Evolutionary conservation across 1,140 invertebrate species (phyloP).

Genomic region (Drosophila kohkoa): DNA sequence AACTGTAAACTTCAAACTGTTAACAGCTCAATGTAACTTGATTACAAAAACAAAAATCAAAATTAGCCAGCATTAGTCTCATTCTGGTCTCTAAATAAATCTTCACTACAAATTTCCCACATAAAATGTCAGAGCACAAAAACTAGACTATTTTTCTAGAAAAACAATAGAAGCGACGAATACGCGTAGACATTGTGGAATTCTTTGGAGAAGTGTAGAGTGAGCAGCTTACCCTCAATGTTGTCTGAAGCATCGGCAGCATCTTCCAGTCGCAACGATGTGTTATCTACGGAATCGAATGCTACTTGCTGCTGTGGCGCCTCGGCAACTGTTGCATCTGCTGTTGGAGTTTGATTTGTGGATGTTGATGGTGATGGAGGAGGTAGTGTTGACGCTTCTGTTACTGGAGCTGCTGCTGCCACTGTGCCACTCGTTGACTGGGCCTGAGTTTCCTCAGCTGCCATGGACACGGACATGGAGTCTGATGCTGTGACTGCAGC

Average conservation of each 20-base stretch:
- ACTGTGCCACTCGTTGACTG: slow-evolving; percentile 30
- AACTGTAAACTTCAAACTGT: no score
- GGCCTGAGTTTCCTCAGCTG: neutral
- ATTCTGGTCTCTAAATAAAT: slow-evolving; percentile 22
- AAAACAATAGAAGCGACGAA: slow-evolving; percentile 9
- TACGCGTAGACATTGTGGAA: neutral
- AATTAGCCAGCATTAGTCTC: slow-evolving; percentile 13
- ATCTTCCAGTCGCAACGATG: slow-evolving; percentile 13
- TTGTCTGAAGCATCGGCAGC: slow-evolving; percentile 66
- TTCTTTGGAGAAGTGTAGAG: neutral
- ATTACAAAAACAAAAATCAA: slow-evolving; percentile 2
- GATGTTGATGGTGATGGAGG: neutral
- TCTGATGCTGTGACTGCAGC: slow-evolving; percentile 1
- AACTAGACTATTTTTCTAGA: neutral
- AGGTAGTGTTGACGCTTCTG: neutral
- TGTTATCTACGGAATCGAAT: slow-evolving; percentile 11
- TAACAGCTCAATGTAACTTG: neutral
- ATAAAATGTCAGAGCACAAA: slow-evolving; percentile 33
- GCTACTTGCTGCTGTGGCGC: slow-evolving; percentile 6
- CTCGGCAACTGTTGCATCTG: slow-evolving; percentile 16
- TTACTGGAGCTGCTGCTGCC: slow-evolving; percentile 1
- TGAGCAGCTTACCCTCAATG: slow-evolving; percentile 67
- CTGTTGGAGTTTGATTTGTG: slow-evolving; percentile 5
- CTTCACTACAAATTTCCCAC: slow-evolving; percentile 19
- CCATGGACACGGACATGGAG: slow-evolving; percentile 12